Conservation (phyloP, 2,888 invertebrate species). For the Hartigia nigra region DNA sequence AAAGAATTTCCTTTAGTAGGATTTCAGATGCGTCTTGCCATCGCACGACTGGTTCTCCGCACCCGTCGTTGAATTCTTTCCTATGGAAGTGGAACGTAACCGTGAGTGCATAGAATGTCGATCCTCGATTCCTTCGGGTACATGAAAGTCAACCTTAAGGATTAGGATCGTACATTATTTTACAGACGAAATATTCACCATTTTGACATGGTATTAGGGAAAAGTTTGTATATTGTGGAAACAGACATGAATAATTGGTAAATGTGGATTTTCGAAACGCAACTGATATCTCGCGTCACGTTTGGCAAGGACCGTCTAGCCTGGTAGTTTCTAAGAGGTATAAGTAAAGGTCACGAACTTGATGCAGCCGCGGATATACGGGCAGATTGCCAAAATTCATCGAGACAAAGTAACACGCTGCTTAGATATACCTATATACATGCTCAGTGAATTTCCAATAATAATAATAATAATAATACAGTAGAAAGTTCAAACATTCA, state of each 20-base stretch:
- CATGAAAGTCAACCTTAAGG: background rate
- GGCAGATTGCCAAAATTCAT: background rate
- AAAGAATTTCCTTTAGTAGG: background rate
- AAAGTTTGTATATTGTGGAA: background rate
- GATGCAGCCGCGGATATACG: background rate
- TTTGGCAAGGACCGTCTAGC: background rate
- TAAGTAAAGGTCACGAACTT: constrained; percentile 2
- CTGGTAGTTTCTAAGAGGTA: background rate
- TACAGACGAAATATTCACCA: background rate
- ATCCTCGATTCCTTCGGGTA: background rate
- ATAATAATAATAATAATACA: background rate
- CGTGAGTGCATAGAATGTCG: background rate
- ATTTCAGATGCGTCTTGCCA: background rate
- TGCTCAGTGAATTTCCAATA: background rate
- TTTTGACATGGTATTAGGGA: background rate
- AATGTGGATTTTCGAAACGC: background rate
- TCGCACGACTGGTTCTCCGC: background rate
- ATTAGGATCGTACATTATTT: background rate
- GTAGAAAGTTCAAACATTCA: background rate
- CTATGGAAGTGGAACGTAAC: background rate
- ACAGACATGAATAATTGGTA: background rate
- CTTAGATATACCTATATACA: background rate
- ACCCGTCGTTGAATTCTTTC: background rate
- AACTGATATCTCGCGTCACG: background rate
- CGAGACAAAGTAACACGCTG: background rate